Evolutionary conservation across 2,113 vertebrate genomes (phyloP).

Genomic region (Micronycteris hirsuta): DNA sequence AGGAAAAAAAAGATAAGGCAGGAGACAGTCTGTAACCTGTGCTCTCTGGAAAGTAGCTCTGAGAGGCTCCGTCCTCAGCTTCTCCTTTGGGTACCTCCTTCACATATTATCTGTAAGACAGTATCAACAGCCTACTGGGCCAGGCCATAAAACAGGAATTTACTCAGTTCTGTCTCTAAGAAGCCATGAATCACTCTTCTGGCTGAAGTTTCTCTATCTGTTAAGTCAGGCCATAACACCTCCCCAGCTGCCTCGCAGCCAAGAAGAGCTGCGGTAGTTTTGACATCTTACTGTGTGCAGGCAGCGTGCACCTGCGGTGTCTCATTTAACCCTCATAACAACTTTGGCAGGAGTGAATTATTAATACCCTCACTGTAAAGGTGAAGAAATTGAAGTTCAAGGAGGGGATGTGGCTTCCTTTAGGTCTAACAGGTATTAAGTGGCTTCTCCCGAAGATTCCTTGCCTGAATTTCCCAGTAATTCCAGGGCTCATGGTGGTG

Average conservation of each 20-base stretch:
- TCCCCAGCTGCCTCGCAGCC: neutral
- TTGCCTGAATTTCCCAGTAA: neutral
- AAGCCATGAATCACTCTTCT: neutral
- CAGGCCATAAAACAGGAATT: neutral
- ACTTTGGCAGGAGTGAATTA: neutral
- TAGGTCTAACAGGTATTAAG: neutral
- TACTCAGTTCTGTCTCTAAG: neutral
- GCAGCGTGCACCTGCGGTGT: neutral
- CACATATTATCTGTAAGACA: neutral
- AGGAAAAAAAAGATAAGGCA: neutral
- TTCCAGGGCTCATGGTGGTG: neutral
- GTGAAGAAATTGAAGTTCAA: neutral
- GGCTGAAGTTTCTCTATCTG: neutral
- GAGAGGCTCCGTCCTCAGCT: neutral
- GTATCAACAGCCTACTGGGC: neutral
- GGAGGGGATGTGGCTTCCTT: neutral
- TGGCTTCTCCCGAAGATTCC: neutral
- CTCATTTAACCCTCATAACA: neutral
- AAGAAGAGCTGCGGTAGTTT: neutral
- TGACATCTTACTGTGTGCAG: neutral
- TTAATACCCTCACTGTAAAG: neutral
- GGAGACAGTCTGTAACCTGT: neutral
- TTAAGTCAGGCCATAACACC: neutral
- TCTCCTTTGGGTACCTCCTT: neutral
- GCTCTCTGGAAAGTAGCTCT: neutral